Evolutionary conservation across 2,797 vertebrate species (phyloP), one percentile per base, ranked within the genome.

Genomic region (Falco novaeseelandiae): DNA sequence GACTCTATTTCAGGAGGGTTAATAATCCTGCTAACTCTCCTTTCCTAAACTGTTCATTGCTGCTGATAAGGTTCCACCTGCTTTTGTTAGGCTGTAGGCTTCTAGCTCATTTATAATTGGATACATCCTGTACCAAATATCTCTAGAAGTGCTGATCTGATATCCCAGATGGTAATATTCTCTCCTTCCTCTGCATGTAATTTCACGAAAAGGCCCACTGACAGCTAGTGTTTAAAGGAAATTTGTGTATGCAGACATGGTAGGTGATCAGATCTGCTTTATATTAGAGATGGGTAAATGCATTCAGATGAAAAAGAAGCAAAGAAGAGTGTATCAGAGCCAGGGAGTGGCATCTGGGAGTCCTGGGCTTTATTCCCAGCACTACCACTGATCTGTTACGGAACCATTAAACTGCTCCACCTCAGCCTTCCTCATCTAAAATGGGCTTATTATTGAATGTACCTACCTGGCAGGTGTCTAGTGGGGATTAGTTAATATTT

Each of bases 161-260:
- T 95, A 96, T 95, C 92, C 97, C 97, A 96, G 95, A 93, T 87
- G 91, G 95, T 83, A 93, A 95, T 86, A 95, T 79, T 96, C 96
- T 89, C 67, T 65, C 93, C 93, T 95, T 70, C 89, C 80, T 95
- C 91, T 44, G 63, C 14, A 2, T 46, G 59, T 94, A 95, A 97
- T 97, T 95, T 93, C 94, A 96, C 58, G 27, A 85, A 93, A 95
- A 94, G 91, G 74, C 91, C 80, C 71, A 46, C 94, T 93, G 95
- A 93, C 91, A 93, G 95, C 90, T 74, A 95, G 80, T 78, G 66
- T 95, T 95, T 95, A 92, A 93, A 92, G 91, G 67, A 90, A 88
- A 88, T 85, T 87, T 79, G 8, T 96, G 79, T 78, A 73, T 79
- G 78, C 79, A 91, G 93, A 92, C 69, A 65, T 55, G 82, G 92